These are phyloP conservation scores for Aselliscus stoliczkanus DNA, from an alignment of 2,797 vertebrate species.

Conservation along the genomic window DNA sequence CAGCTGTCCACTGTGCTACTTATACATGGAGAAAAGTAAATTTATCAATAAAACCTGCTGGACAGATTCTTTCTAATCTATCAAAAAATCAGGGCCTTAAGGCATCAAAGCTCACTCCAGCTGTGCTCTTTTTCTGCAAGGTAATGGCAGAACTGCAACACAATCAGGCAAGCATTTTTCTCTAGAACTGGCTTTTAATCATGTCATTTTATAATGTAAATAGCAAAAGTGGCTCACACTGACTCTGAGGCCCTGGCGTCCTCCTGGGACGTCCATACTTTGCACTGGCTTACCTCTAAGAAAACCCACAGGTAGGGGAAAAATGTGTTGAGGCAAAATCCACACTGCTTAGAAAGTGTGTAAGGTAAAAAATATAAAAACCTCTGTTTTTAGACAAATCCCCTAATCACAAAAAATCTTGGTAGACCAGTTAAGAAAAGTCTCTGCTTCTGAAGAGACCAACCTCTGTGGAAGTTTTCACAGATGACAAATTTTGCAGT, in stretches of 20 bases:
- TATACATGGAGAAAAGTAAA: constrained; percentile 37
- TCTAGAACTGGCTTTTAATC: constrained; percentile 53
- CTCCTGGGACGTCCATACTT: neutral
- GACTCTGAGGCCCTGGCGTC: neutral
- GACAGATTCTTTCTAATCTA: constrained; percentile 36
- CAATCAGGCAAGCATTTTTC: constrained; percentile 38
- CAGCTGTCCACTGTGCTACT: constrained; percentile 15
- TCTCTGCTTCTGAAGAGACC: constrained; percentile 49
- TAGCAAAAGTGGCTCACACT: constrained; percentile 33
- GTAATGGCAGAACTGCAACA: constrained; percentile 41
- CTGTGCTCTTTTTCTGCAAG: constrained; percentile 41
- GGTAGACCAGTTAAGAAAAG: constrained; percentile 46
- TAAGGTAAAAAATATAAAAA: neutral
- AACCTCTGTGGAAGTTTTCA: constrained; percentile 55
- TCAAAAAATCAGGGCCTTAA: constrained; percentile 38
- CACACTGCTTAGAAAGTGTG: neutral
- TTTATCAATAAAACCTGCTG: constrained; percentile 52
- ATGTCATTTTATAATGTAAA: constrained; percentile 55
- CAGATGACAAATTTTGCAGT: constrained; percentile 67
- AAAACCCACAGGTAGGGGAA: neutral
- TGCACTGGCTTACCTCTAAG: neutral
- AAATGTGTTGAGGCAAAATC: constrained; percentile 23
- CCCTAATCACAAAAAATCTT: constrained; percentile 13
- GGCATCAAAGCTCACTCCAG: constrained; percentile 30
- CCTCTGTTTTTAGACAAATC: constrained; percentile 31